A percentile compares a stretch with the other conserved stretches of the same genome.
phyloP scores from a whole-genome alignment of 53 echinoderm and acorn worm genomes.

The Patiria pectinifera region DNA sequence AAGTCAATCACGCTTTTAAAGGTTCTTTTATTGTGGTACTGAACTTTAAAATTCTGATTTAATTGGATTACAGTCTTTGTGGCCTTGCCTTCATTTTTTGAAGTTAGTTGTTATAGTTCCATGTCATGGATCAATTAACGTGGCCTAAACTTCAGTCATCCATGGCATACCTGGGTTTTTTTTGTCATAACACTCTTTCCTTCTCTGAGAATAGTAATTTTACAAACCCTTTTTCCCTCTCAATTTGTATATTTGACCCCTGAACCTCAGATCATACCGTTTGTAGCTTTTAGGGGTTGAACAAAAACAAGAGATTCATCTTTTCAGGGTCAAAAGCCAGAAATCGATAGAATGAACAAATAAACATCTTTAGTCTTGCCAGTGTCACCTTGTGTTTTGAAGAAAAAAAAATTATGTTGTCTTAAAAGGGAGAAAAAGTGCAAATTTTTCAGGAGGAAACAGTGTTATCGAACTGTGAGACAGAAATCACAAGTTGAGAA shows the following conservation, averaged over 20 bases:
- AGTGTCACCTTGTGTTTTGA: not conserved
- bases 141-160: not conserved
- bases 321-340: not conserved
- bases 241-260: slow-evolving; percentile 6
- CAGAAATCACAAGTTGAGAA: not conserved
- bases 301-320: not conserved
- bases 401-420: not conserved
- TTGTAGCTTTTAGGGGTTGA: not conserved
- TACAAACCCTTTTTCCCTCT: not conserved
- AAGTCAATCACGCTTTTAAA: slow-evolving; percentile 55
- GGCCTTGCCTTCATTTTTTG: not conserved
- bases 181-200: not conserved
- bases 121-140: not conserved
- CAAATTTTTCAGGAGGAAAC: not conserved
- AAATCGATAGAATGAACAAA: not conserved
- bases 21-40: not conserved
- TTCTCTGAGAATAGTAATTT: not conserved
- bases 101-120: not conserved
- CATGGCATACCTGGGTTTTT: not conserved
- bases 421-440: not conserved
- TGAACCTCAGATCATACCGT: not conserved
- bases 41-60: not conserved
- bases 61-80: not conserved
- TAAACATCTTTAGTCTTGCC: not conserved
- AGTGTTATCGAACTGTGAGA: not conserved